Percentiles rank a stretch among this genome's conserved stretches.
phyloP scores from a whole-genome alignment of 2,113 vertebrate species.

The Neopipo cinnamomea region DNA sequence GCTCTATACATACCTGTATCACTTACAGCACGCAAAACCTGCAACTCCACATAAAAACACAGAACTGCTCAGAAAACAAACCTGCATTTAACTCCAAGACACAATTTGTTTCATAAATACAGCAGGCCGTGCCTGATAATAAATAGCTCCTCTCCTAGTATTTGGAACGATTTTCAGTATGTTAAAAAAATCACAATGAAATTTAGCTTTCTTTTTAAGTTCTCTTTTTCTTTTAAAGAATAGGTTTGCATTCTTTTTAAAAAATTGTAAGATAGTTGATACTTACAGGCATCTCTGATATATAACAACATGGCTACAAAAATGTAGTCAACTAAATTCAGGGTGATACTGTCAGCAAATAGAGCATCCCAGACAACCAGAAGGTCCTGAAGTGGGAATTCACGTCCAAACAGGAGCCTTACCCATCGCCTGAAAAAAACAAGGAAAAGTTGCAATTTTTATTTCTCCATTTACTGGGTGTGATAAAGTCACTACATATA shows the following conservation, averaged over 20 bases:
- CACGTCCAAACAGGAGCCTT: constrained; percentile 91
- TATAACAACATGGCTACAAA: constrained; percentile 98
- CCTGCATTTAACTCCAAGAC: constrained; percentile 53
- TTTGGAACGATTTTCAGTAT: neutral
- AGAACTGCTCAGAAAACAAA: constrained; percentile 58
- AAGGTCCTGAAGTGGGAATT: constrained; percentile 95
- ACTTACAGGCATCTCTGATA: constrained; percentile 94
- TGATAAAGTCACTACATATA: neutral
- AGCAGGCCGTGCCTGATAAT: constrained; percentile 8
- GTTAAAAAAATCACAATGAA: neutral
- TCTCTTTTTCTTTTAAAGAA: neutral
- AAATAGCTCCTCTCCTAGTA: neutral
- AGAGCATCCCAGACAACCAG: constrained; percentile 96
- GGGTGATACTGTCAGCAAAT: constrained; percentile 91
- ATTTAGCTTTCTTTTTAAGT: neutral
- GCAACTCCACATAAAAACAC: constrained; percentile 3
- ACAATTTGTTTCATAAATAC: constrained; percentile 55
- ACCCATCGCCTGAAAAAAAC: constrained; percentile 89
- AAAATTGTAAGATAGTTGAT: neutral
- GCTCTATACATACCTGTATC: constrained; percentile 73
- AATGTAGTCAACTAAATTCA: constrained; percentile 94
- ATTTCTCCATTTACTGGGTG: neutral
- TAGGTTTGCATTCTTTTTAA: neutral
- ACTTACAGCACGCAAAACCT: neutral
- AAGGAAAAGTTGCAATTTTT: neutral